Evolutionary conservation across 2,888 invertebrate species (phyloP).

Genomic region (Agriopis marginaria): DNA sequence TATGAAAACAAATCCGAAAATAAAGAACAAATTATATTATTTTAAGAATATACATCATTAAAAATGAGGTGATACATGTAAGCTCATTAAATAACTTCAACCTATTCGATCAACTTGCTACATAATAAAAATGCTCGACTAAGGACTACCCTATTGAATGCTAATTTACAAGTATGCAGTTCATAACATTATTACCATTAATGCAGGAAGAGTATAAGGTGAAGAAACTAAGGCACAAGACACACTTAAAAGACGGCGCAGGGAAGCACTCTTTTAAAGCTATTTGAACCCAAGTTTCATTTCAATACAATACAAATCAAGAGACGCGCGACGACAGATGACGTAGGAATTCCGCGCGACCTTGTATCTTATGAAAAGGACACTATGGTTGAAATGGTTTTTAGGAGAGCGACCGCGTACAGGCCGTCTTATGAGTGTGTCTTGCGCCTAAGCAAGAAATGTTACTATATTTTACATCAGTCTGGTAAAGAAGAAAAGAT

Average conservation of each 20-base stretch:
- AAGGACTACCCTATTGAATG: slow-evolving; percentile 19
- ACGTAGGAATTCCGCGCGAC: no score
- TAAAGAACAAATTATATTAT: neutral
- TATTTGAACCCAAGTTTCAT: no score
- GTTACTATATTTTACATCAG: slow-evolving; percentile 35
- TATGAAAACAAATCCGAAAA: slow-evolving; percentile 21
- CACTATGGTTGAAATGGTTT: no score
- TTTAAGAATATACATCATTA: slow-evolving; percentile 11
- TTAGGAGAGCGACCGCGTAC: no score
- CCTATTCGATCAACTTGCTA: slow-evolving; percentile 26
- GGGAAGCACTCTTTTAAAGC: no score
- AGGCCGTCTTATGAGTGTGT: no score
- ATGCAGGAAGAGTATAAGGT: slow-evolving; percentile 41
- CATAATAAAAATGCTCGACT: slow-evolving; percentile 25
- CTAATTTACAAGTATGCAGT: slow-evolving; percentile 32
- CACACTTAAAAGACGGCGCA: no score
- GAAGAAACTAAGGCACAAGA: slow-evolving; percentile 20
- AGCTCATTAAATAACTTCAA: slow-evolving; percentile 28
- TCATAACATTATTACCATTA: slow-evolving; percentile 29
- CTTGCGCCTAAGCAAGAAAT: slow-evolving; percentile 11
- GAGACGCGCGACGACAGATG: no score
- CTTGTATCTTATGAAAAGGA: no score
- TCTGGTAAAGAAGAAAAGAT: slow-evolving; percentile 40
- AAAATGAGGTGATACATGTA: slow-evolving; percentile 32
- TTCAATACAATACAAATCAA: no score